phyloP scores from a whole-genome alignment of 2,113 vertebrate species.

The Bombycilla garrulus region DNA sequence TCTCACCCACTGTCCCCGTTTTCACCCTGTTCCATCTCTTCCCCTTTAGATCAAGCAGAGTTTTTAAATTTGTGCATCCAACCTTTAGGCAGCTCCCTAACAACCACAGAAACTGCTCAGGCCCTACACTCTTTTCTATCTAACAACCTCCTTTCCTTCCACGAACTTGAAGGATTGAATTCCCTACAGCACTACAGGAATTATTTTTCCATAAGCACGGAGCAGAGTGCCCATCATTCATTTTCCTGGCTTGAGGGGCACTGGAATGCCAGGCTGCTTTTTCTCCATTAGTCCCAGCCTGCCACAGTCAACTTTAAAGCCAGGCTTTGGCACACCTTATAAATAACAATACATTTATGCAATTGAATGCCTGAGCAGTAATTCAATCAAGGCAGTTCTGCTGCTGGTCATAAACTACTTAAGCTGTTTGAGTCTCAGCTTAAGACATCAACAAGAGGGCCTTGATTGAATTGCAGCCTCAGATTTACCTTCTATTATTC shows the following conservation, averaged over 20 bases:
- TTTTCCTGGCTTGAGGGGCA: not conserved
- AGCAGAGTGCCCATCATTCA: not conserved
- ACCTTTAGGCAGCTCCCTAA: not conserved
- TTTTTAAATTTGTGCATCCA: not conserved
- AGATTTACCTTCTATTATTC: constrained; percentile 30
- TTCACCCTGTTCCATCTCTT: not conserved
- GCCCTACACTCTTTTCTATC: not conserved
- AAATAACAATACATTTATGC: constrained; percentile 47
- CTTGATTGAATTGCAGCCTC: constrained; percentile 35
- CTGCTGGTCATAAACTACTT: constrained; percentile 31
- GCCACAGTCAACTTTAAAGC: constrained; percentile 19
- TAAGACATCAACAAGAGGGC: constrained; percentile 20
- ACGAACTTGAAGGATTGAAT: not conserved
- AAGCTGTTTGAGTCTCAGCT: constrained; percentile 18
- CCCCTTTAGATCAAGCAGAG: not conserved
- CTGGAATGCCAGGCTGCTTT: not conserved
- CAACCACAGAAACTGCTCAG: not conserved
- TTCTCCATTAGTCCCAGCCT: constrained; percentile 37
- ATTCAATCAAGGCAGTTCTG: constrained; percentile 45
- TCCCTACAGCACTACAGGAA: not conserved
- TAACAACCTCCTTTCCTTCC: not conserved
- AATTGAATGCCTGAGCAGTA: constrained; percentile 53
- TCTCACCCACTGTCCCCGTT: not conserved
- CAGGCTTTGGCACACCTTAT: constrained; percentile 21
- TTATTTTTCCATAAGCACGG: constrained; percentile 13